phyloP scores from a whole-genome alignment of 2,113 vertebrate species.

The Microtus richardsoni region DNA sequence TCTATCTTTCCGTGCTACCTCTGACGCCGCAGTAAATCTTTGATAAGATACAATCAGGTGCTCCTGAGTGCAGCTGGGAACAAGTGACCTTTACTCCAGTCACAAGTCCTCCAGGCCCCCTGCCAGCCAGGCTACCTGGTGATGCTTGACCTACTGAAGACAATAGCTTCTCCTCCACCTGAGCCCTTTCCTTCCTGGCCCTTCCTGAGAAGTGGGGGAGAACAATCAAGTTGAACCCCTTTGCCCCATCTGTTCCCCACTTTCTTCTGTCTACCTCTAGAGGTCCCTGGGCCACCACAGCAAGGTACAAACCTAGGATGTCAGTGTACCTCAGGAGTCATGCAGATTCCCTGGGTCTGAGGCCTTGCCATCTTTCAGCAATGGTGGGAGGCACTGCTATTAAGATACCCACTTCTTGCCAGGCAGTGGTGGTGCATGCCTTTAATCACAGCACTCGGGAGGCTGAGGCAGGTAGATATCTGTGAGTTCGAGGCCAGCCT shows the following conservation, averaged over 20 bases:
- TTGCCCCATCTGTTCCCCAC: neutral
- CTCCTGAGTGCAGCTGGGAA: neutral
- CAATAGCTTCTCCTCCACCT: slow-evolving; percentile 43
- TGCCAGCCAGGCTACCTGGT: slow-evolving; percentile 27
- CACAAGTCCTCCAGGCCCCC: neutral
- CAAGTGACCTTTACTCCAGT: neutral
- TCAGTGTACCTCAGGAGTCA: neutral
- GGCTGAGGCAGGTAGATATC: neutral
- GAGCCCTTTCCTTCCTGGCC: slow-evolving; percentile 77
- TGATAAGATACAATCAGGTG: slow-evolving; percentile 13
- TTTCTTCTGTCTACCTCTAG: neutral
- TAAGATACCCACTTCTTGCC: neutral
- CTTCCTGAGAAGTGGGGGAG: slow-evolving; percentile 62
- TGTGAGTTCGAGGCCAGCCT: neutral
- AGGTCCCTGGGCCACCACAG: neutral
- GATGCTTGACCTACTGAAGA: slow-evolving; percentile 8
- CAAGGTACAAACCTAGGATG: neutral
- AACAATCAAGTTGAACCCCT: slow-evolving; percentile 70
- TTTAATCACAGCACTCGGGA: neutral
- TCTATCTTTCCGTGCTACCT: neutral
- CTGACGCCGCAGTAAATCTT: neutral
- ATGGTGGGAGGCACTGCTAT: neutral
- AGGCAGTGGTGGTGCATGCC: rapidly evolving
- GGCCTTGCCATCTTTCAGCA: neutral
- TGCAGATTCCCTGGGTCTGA: neutral